Evolutionary conservation across 2,113 vertebrate species (phyloP), one percentile per base, ranked within the genome.

Genomic region (Ptilorrhoa leucosticta): DNA sequence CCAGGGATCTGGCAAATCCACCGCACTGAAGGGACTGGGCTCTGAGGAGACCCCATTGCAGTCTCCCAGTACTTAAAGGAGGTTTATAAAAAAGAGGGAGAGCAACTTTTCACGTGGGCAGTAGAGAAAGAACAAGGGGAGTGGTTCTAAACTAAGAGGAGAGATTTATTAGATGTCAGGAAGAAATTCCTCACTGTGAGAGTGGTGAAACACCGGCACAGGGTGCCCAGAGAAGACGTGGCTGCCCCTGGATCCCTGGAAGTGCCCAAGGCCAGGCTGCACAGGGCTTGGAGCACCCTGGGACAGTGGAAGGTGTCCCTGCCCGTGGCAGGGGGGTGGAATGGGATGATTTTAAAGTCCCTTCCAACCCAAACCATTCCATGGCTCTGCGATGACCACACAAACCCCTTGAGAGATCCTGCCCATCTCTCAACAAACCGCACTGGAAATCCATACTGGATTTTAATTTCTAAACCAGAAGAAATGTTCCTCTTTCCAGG

Each of bases 211-310:
- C 33, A 0, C 21, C 45, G 53, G 53, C 45, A 53, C 15, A 53
- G 45, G 33, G 1, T 66, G 6, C 16, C 51, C 53, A 75, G 39
- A 53, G 53, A 1, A 66, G 45, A 28, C 82, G 60, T 26, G 69
- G 44, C 1, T 73, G 69, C 23, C 7, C 23, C 54, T 45, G 31
- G 30, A 57, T 75, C 8, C 21, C 37, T 82, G 77, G 33, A 1
- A 51, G 28, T 66, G 50, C 1, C 37, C 51, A 24, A 51, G 33
- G 10, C 15, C 37, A 45, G 51, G 44, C 0, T 51, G 68, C 51
- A n/a, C 0, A 0, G 27, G 15, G 44, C 10, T 51, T 89, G 77
- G 68, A 66, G 10, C 15, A 51, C 0, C 19, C 33, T 89, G 39
- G 39, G 45, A 16, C 0, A 9, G 13, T n/a, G 53, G 33, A 6